Percentiles rank a stretch among this genome's conserved stretches.
Evolutionary conservation across 2,888 invertebrate species (phyloP).

Genomic region (Cantharis rufa): DNA sequence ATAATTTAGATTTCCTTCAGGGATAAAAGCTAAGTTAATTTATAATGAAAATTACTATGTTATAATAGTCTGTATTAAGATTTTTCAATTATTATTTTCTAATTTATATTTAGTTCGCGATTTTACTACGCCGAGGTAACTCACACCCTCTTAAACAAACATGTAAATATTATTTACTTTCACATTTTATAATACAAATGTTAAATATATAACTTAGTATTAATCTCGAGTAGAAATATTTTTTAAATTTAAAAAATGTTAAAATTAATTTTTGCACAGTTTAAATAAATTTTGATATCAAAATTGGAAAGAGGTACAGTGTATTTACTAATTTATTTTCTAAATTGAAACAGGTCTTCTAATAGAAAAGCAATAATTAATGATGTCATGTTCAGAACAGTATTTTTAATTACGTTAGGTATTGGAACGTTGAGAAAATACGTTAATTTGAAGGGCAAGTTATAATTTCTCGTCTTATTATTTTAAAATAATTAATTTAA

Average conservation of each 20-base stretch:
- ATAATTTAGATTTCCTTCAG: too few relatives aligned
- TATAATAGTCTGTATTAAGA: too few relatives aligned
- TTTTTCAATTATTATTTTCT: too few relatives aligned
- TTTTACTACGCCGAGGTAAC: too few relatives aligned
- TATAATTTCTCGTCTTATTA: background rate
- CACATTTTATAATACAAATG: too few relatives aligned
- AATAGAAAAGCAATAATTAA: conserved; percentile 18
- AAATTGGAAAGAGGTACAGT: background rate
- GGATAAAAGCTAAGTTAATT: too few relatives aligned
- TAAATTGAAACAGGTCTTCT: conserved; percentile 11
- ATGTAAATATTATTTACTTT: too few relatives aligned
- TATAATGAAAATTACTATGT: too few relatives aligned
- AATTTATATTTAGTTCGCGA: too few relatives aligned
- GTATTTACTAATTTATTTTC: conserved; percentile 19
- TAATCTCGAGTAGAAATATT: too few relatives aligned
- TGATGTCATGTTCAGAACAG: conserved; percentile 15
- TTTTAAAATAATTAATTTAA: background rate
- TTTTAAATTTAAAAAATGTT: background rate
- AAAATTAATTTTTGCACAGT: background rate
- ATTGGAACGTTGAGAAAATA: conserved; percentile 8
- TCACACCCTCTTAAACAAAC: too few relatives aligned
- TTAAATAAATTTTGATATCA: background rate
- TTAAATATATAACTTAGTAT: too few relatives aligned
- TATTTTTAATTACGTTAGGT: conserved; percentile 6
- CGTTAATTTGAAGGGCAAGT: background rate